Evolutionary conservation across 92 coral and sea anemone species (phyloP), one percentile per base, ranked within the genome.

Genomic region (Hydrozoanthus gracilis): DNA sequence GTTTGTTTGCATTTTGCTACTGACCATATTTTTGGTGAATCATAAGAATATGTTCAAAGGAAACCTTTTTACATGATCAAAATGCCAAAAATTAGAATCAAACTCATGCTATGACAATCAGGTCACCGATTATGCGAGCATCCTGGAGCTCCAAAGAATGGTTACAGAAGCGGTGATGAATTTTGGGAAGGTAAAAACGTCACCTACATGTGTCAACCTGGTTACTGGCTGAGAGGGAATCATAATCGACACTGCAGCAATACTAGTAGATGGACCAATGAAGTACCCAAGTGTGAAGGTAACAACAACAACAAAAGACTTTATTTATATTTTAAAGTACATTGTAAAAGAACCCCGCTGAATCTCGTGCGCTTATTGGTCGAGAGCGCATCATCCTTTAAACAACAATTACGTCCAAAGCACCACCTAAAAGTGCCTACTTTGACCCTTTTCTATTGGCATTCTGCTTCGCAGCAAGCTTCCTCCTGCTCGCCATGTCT

Each of bases 171-270:
- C 14, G 96, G 96, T 51, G 86, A 4, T 55, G 62, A 55, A 55
- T 55, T 55, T 15, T 55, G 62, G 62, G 62, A 55, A 55, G 62
- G 62, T 0, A 85, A 87, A 66, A 75, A 89, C n/a, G 86, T 93
- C 9, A 80, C 86, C 0, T 89, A 86, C 83, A 58, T 54, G 48
- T 94, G 97, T 58, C 73, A 89, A 16, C 89, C 91, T 44, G 95
- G 97, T 6, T 92, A 92, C 85, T 86, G 88, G 86, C 78, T 92
- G 54, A 88, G 90, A 18, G 97, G 97, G 82, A 79, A 87, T 9
- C 51, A 9, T 6, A 49, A 79, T 61, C 74, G 90, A 17, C 35
- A 76, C 16, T 94, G 97, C 55, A 71, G 80, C 8, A 48, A 82
- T 17, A 83, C 79, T 8, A 95, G 97, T 10, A 80, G 89, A 76